Base-by-base conservation (phyloP, 2,888 invertebrate species). In the Pyrrhosoma nymphula region DNA sequence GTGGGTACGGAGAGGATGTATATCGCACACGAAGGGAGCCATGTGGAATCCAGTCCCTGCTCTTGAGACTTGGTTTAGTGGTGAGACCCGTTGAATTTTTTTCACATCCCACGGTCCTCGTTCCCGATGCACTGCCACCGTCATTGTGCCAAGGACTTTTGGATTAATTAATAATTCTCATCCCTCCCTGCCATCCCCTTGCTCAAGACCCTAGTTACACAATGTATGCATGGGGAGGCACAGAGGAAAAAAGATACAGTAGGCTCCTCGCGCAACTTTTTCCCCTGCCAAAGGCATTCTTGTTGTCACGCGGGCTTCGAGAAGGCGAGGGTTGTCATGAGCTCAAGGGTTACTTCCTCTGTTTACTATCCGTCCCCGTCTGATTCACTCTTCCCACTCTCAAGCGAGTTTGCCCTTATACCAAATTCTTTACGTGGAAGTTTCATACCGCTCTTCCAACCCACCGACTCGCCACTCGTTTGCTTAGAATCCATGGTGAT, bases 281-380 rank as follows among this genome's bases (percentile, higher is more conserved):
- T 56, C 35, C 90, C 56, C 63, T 63, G 91, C 39, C 63, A 63
- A 91, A 91, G 91, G 63, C 23, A 63, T 0, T 91, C 60, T 60
- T 91, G 90, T 91, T 60, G 60, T 91, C 91, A 63, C 39, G 91
- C 20, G 91, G 91, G 56, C 90, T 90, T 90, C 60, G 56, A 63
- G 30, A 91, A 39, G 39, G 35, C 88, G 88, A 35, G 26, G 60
- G 91, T 39, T 39, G 56, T 8, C 47, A 47, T 47, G 47, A 8
- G 47, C 8, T 2, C 47, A 2, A 47, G 8, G 47, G 47, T 47
- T 47, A 47, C 47, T 2, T 4, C 2, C 2, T 47, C 47, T 47
- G 4, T 2, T 47, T 47, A 8, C 47, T 47, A 47, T 47, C 47
- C 47, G 2, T 47, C 47, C 47, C 47, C 47, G 47, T 47, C 2